Evolutionary conservation across 2,888 invertebrate genomes (phyloP).

Genomic region (Ethmia dodecea): DNA sequence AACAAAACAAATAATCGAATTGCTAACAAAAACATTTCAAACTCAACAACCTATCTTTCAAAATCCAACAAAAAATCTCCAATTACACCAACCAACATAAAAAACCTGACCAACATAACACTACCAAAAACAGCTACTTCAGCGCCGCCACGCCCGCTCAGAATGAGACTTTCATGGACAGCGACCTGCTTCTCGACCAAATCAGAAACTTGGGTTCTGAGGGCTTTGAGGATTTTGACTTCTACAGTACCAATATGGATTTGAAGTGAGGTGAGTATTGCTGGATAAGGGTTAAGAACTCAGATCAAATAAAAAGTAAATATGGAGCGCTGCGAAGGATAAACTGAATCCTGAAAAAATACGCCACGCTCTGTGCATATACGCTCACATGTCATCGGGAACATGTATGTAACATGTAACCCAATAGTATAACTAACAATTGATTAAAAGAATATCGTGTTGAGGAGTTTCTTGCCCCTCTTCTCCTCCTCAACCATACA

Average conservation of each 20-base stretch:
- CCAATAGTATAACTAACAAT: no score
- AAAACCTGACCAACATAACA: slow-evolving; percentile 7
- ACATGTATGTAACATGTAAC: no score
- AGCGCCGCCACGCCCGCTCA: slow-evolving; percentile 56
- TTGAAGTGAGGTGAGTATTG: slow-evolving; percentile 55
- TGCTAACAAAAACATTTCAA: neutral
- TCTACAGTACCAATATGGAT: slow-evolving; percentile 49
- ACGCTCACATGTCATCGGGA: no score
- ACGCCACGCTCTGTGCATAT: no score
- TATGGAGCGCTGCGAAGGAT: no score
- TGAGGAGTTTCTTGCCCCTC: no score
- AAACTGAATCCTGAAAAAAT: no score
- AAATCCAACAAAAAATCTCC: slow-evolving; percentile 1
- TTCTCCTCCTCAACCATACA: no score
- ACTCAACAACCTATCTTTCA: no score
- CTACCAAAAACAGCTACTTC: slow-evolving; percentile 45
- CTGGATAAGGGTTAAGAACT: no score
- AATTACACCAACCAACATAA: slow-evolving; percentile 3
- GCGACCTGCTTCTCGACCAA: slow-evolving; percentile 57
- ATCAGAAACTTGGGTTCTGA: slow-evolving; percentile 62
- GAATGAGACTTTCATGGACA: slow-evolving; percentile 60
- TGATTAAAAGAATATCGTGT: no score
- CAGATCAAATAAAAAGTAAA: no score
- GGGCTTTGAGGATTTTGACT: slow-evolving; percentile 56
- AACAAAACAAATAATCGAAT: neutral